Conservation (phyloP, 2,888 invertebrate genomes). For the Halictus quadricinctus region DNA sequence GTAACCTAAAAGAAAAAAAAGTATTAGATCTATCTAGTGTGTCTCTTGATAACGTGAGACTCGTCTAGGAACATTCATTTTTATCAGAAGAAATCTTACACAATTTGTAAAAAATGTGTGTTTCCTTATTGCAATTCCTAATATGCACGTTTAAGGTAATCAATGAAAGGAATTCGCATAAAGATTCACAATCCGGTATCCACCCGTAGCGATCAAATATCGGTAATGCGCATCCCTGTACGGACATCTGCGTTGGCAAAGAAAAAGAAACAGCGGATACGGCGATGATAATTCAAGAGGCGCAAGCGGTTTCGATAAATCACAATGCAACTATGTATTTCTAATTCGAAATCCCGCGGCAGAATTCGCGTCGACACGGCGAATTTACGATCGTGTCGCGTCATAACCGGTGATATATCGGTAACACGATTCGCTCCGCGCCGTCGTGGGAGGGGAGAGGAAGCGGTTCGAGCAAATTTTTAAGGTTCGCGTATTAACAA, state of each 20-base stretch:
- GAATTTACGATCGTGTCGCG: constrained; percentile 46
- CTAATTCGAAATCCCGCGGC: constrained; percentile 13
- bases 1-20: too few relatives aligned
- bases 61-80: too few relatives aligned
- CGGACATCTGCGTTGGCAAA: background rate
- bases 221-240: too few relatives aligned
- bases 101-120: too few relatives aligned
- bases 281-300: background rate
- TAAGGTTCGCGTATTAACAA: constrained; percentile 49
- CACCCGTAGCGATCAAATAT: too few relatives aligned
- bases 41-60: too few relatives aligned
- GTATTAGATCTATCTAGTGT: too few relatives aligned
- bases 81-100: too few relatives aligned
- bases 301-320: background rate
- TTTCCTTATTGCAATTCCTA: too few relatives aligned
- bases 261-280: background rate
- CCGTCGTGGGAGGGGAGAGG: background rate
- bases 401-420: constrained; percentile 53
- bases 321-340: background rate
- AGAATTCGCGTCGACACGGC: constrained; percentile 21
- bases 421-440: constrained; percentile 31
- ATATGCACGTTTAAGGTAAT: too few relatives aligned
- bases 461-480: constrained; percentile 24
- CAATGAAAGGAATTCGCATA: too few relatives aligned
- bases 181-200: too few relatives aligned